Evolutionary conservation across 1,140 invertebrate species (phyloP), one percentile per base, ranked within the genome.

Genomic region (Saxidomus purpurata): DNA sequence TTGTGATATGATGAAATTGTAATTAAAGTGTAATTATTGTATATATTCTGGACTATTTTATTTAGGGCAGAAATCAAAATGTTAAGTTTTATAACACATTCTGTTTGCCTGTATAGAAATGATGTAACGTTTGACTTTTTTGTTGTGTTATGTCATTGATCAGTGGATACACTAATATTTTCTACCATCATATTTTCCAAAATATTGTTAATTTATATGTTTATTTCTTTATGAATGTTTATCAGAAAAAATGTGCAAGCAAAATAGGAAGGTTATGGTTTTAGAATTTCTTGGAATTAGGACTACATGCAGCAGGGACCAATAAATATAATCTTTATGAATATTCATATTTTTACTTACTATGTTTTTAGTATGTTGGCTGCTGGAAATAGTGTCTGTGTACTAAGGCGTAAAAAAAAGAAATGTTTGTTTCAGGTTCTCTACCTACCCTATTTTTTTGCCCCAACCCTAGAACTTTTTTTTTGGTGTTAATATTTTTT

Each of bases 41-140:
- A 79, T 1, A 79, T 79, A 79, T 79, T 79, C 76, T 79, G 76
- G 4, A 52, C 76, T 52, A 55, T 79, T 79, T 52, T 79, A 52
- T 79, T 79, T 79, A 52, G 47, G 76, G 76, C 76, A 79, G 76
- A 79, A 79, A 79, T 79, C 76, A 79, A 79, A 79, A 79, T 55
- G 76, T 79, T 79, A 79, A 79, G 76, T 79, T 79, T 69, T 79
- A 52, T 52, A 59, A 28, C 31, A 67, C 1, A 17, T 79, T 79
- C 22, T 79, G 43, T 76, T 52, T 49, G 19, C 8, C 13, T 76
- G 1, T 79, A 34, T 17, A 55, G 15, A 25, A 34, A 59, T 34
- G 25, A 55, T 76, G 71, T 76, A 2, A 25, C 49, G 22, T 79
- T 31, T 55, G 76, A 52, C 17, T 55, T 79, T 79, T 31, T 79